These are phyloP conservation scores for Chrysochloris asiatica DNA, from an alignment of 2,113 vertebrate genomes.

Conservation along the genomic window DNA sequence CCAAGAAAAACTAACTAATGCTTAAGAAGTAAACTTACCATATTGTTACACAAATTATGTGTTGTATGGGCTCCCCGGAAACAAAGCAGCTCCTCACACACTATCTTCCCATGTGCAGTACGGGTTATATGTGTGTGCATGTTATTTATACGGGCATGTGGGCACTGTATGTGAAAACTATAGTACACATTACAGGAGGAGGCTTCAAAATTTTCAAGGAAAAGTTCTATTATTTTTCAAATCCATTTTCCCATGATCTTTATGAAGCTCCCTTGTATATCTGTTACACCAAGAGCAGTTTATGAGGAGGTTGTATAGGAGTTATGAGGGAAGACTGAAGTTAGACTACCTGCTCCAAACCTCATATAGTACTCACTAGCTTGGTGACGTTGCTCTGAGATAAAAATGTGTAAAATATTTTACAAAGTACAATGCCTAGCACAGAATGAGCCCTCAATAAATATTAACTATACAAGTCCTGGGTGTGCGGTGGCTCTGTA, in stretches of 20 bases:
- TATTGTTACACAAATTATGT: background rate
- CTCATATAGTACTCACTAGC: background rate
- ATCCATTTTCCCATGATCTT: too few species aligned
- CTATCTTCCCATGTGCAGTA: too few species aligned
- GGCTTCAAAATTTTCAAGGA: too few species aligned
- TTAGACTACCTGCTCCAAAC: background rate
- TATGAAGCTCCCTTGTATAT: too few species aligned
- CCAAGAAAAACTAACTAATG: background rate
- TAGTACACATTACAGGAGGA: too few species aligned
- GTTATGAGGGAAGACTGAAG: background rate
- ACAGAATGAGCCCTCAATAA: background rate
- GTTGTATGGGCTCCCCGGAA: too few species aligned
- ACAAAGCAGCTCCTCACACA: too few species aligned
- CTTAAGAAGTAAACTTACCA: background rate
- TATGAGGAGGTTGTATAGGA: background rate
- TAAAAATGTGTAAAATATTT: background rate
- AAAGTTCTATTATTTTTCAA: too few species aligned
- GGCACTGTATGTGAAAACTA: too few species aligned
- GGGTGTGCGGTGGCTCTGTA: background rate
- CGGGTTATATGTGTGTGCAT: background rate
- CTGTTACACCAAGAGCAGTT: background rate
- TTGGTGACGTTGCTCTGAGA: background rate
- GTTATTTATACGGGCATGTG: background rate
- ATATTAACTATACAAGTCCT: background rate
- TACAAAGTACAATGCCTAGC: background rate